Base-by-base conservation (phyloP, 2,797 vertebrate species). In the Pseudopleuronectes americanus region DNA sequence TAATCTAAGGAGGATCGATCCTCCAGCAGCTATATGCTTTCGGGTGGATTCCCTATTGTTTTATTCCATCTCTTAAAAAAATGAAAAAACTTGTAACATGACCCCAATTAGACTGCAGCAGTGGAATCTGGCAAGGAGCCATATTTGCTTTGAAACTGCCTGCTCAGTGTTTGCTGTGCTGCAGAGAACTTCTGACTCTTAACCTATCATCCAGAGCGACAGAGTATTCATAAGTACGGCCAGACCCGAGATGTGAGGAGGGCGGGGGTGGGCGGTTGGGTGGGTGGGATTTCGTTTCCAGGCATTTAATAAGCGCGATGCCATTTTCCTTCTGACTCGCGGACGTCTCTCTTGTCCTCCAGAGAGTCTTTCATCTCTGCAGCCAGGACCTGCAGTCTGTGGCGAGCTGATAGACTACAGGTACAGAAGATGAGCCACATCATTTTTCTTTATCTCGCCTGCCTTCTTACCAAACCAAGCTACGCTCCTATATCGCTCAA, bases 361-460 rank as follows among this genome's bases (percentile, higher is more conserved):
- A 65, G 88, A 90, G 92, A 91, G 87, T 88, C 85, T 93, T 92
- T 93, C 91, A 92, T 93, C 91, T 90, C 69, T 77, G 83, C 86
- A 90, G 89, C 89, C 91, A 83, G 84, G 90, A 79, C 86, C 81
- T 64, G 85, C 86, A 81, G 89, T 91, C 91, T 94, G 93, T 77
- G 89, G 86, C 22, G 77, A 83, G 84, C 90, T 88, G 93, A 94
- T 93, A 94, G 91, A 93, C 87, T 89, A 90, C 89, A 92, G 91
- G 90, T 91, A 87, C 80, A 71, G 81, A 85, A 84, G 90, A 90
- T 89, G 88, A 90, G 90, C 88, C 83, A 85, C 90, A 89, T 91
- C 86, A 84, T 92, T 92, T 90, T 87, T 91, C 87, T 92, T 93
- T 92, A 93, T 93, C 91, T 90, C 64, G 45, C 57, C 78, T 76